Evolutionary conservation across 2,888 invertebrate species (phyloP).

Genomic region (Aphidoletes aphidimyza): DNA sequence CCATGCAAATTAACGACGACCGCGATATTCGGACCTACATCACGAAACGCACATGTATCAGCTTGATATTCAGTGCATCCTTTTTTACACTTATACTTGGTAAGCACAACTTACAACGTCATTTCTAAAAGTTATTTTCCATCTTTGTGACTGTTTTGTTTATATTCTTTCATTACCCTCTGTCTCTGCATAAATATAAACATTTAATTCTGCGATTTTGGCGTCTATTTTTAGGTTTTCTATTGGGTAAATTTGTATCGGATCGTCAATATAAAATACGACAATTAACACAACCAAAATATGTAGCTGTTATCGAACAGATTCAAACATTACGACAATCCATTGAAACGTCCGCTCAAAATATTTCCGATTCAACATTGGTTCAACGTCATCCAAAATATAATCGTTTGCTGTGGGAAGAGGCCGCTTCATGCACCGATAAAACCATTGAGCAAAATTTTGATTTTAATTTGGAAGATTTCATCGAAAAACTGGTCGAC

Average conservation of each 20-base stretch:
- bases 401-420: background rate
- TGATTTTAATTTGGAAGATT: constrained; percentile 62
- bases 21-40: constrained; percentile 65
- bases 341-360: constrained; percentile 3
- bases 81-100: constrained; percentile 66
- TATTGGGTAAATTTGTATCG: constrained; percentile 66
- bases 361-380: background rate
- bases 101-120: no score
- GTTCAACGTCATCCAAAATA: background rate
- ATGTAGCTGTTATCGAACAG: constrained; percentile 21
- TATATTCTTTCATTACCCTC: no score
- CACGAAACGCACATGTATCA: constrained; percentile 65
- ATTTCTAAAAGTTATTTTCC: no score
- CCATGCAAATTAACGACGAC: constrained; percentile 64
- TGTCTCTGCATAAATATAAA: background rate
- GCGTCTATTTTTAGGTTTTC: constrained; percentile 62
- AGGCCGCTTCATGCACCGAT: background rate
- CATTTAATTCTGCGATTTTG: background rate
- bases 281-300: constrained; percentile 51
- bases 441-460: constrained; percentile 60
- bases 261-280: constrained; percentile 63
- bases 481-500: constrained; percentile 62
- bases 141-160: no score
- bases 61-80: constrained; percentile 64
- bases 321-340: constrained; percentile 20